Percentiles rank a stretch among this genome's conserved stretches.
These are phyloP conservation scores for Pocillopora verrucosa DNA, from an alignment of 64 coral and sea anemone species.

Conservation along the genomic window DNA sequence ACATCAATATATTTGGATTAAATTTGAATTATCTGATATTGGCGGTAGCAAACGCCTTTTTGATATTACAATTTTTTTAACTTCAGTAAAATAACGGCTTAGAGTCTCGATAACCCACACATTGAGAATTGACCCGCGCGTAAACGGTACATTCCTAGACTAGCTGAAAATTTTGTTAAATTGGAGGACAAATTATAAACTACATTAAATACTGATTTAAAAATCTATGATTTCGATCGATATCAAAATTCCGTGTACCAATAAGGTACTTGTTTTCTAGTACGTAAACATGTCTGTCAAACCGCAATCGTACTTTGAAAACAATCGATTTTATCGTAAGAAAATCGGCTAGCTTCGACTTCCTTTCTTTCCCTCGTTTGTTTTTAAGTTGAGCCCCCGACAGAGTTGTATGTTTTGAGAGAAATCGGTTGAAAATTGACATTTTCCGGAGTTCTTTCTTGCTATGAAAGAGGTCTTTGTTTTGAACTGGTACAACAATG, in stretches of 20 bases:
- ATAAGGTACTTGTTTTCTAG: neutral
- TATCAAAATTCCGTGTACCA: neutral
- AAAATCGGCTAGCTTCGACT: neutral
- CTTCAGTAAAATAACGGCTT: too few relatives aligned
- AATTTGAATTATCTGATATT: too few relatives aligned
- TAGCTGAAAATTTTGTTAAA: neutral
- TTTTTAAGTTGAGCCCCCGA: neutral
- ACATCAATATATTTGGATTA: too few relatives aligned
- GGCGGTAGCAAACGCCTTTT: too few relatives aligned
- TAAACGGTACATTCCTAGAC: neutral
- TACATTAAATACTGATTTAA: neutral
- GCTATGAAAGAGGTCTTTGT: constrained; percentile 36
- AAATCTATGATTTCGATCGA: neutral
- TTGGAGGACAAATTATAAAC: neutral
- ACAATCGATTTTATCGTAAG: neutral
- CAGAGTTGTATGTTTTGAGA: neutral
- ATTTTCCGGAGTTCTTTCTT: neutral
- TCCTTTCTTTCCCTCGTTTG: neutral
- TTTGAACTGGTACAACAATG: constrained; percentile 30
- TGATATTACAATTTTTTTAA: too few relatives aligned
- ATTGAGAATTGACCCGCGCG: too few relatives aligned
- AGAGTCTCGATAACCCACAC: too few relatives aligned
- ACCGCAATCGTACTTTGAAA: neutral
- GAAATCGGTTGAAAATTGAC: neutral
- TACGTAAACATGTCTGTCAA: neutral